These are phyloP conservation scores for Pachyseris speciosa DNA, from an alignment of 64 coral and sea anemone genomes.

Conservation along the genomic window DNA sequence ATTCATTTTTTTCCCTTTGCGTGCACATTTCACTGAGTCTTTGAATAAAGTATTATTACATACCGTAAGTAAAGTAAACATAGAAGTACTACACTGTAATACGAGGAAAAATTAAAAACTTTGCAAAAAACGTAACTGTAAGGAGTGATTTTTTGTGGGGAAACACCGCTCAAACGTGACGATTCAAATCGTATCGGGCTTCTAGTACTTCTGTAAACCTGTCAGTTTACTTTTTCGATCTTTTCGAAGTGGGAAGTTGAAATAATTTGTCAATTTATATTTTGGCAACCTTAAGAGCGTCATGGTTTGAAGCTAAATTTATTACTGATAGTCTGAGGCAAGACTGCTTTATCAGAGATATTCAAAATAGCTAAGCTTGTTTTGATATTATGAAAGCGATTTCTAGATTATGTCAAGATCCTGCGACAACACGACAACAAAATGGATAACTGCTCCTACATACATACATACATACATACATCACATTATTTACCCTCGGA, in stretches of 20 bases:
- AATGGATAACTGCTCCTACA: constrained; percentile 6
- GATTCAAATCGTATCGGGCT: not conserved
- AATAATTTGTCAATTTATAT: not conserved
- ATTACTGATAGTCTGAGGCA: not conserved
- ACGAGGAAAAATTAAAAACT: not conserved
- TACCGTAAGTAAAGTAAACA: not conserved
- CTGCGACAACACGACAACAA: not conserved
- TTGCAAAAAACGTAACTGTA: not conserved
- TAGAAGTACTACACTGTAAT: not conserved
- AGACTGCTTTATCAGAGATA: not conserved
- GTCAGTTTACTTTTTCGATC: not conserved
- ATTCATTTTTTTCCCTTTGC: not conserved
- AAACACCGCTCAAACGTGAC: not conserved
- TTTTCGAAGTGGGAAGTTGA: not conserved
- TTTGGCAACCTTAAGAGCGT: not conserved
- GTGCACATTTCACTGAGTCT: not conserved
- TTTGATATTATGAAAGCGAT: constrained; percentile 20
- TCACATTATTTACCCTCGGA: no score
- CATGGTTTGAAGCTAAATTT: not conserved
- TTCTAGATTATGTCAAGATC: constrained; percentile 5
- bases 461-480: no score
- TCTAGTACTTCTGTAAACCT: not conserved
- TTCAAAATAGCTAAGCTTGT: not conserved
- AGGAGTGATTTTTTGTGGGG: no score
- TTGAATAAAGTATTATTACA: no score